Evolutionary conservation across 2,888 invertebrate species (phyloP).

Genomic region (Liodrosophila aerea): DNA sequence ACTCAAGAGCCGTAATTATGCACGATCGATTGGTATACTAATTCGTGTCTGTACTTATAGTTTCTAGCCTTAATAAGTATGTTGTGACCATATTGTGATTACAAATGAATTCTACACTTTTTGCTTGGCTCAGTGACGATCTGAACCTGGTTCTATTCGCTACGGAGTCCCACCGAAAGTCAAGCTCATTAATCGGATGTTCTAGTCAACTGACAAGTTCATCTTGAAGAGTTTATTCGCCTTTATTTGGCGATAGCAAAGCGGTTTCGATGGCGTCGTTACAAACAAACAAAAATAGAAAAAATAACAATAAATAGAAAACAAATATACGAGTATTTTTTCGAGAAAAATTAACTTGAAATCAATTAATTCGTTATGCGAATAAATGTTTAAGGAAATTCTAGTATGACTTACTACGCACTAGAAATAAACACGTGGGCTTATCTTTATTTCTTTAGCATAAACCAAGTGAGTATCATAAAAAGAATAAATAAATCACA

Average conservation of each 20-base stretch:
- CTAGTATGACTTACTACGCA: neutral
- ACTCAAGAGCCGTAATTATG: conserved; percentile 29
- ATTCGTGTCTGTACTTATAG: conserved; percentile 9
- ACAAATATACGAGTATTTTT: conserved; percentile 12
- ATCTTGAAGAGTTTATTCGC: conserved; percentile 76
- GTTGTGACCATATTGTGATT: conserved; percentile 7
- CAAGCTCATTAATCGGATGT: conserved; percentile 21
- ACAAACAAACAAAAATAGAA: conserved; percentile 37
- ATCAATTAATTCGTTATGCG: neutral
- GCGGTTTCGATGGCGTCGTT: conserved; percentile 65
- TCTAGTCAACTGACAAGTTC: conserved; percentile 58
- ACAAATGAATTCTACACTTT: neutral
- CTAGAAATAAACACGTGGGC: neutral
- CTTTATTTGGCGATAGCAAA: conserved; percentile 34
- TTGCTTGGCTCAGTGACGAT: neutral
- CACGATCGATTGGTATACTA: conserved; percentile 18
- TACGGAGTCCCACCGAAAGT: conserved; percentile 14
- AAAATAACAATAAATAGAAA: conserved; percentile 26
- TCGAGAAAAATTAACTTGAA: conserved; percentile 9
- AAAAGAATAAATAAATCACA: too few relatives aligned
- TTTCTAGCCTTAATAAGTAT: conserved; percentile 4
- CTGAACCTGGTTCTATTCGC: conserved; percentile 42
- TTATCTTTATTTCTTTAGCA: neutral
- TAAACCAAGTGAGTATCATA: too few relatives aligned
- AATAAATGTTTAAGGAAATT: neutral